Evolutionary conservation across 2,113 vertebrate genomes (phyloP), one percentile per base, ranked within the genome.

Genomic region (Cavia aperea): DNA sequence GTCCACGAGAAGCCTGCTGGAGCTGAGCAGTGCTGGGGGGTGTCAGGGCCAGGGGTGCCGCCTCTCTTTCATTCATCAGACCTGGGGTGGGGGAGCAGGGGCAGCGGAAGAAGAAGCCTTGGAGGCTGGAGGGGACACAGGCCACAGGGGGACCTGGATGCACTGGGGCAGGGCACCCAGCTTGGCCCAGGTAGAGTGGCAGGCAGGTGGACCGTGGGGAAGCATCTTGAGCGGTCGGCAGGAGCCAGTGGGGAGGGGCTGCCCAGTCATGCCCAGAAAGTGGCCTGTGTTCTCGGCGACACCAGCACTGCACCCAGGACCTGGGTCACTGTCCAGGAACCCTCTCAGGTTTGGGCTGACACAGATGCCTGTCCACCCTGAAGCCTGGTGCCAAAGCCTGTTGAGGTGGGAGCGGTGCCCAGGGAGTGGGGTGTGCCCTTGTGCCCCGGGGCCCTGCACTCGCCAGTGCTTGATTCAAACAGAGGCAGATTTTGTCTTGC

Each of bases 351-450:
- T 68, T 16, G 49, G 49, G 66, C 16, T 9, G 51, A 15, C 0
- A 0, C 6, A 0, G 1, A 1, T 2, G 5, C 65, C 68, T 49
- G 49, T 36, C n/a, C 31, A 0, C 1, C 10, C 16, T 1, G 33
- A 51, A n/a, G 3, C 31, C 13, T 0, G 13, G 18, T 24, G 56
- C 66, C 66, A 86, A 51, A 36, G 9, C 46, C 54, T 2, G 46
- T 36, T 23, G 0, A 2, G 58, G 72, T 51, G 56, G 46, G 81
- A 31, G 73, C 15, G 2, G 8, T 2, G 43, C 88, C 82, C 18
- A 14, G 75, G 75, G 24, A 2, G 21, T 60, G 86, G 51, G 1
- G 3, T 43, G 56, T 56, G 56, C 94, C 6, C 0, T 0, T 0
- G 66, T 89, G 94, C 92, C 92, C 31, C 0, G 2, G 81, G 81